A percentile compares a stretch with the other conserved stretches of the same genome.
Conservation (phyloP, 2,113 vertebrate species). For the Archilochus colubris region DNA sequence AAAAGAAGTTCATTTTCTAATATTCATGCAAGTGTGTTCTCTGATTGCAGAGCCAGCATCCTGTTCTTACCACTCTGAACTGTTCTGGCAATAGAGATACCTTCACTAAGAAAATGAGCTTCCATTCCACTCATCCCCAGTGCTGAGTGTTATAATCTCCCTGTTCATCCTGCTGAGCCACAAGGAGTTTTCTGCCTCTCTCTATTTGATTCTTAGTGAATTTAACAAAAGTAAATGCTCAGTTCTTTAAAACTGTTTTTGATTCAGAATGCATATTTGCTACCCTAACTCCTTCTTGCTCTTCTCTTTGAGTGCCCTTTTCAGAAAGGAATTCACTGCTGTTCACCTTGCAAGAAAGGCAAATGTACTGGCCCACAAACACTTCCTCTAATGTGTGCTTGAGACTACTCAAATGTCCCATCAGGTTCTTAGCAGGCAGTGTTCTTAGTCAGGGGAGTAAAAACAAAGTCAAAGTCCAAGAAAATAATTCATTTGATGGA, state of each 20-base stretch:
- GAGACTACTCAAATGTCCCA: neutral
- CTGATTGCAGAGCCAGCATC: neutral
- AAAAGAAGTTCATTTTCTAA: conserved; percentile 53
- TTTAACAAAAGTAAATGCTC: neutral
- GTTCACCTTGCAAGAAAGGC: neutral
- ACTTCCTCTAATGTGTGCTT: neutral
- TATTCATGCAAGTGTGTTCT: neutral
- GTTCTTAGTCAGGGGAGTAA: neutral
- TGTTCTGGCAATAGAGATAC: neutral
- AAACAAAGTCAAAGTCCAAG: neutral
- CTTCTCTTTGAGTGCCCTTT: neutral
- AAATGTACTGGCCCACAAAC: neutral
- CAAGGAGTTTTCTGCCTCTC: neutral
- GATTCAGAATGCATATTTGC: neutral
- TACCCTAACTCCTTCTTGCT: neutral
- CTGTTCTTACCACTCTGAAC: neutral
- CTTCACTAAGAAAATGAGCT: conserved; percentile 8
- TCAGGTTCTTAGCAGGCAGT: neutral
- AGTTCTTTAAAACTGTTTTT: neutral
- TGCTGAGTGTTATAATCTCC: neutral
- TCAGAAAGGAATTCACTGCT: neutral
- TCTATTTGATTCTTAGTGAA: neutral
- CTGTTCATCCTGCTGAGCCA: neutral
- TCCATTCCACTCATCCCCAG: neutral
- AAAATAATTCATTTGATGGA: neutral